phyloP scores from a whole-genome alignment of 2,113 vertebrate genomes.

The Dipodomys stephensi region DNA sequence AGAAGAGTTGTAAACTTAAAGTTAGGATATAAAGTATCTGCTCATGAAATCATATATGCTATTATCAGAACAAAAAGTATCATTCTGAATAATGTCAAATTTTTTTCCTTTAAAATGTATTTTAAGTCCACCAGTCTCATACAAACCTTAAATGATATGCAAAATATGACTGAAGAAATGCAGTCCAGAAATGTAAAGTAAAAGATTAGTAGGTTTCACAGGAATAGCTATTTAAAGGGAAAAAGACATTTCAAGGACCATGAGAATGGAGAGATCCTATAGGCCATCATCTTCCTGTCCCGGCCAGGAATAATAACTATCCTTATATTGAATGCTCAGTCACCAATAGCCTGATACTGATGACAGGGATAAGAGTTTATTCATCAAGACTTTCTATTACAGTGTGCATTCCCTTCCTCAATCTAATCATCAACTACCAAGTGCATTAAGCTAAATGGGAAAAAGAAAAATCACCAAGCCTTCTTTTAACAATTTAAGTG shows the following conservation, averaged over 20 bases:
- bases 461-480: constrained; percentile 22
- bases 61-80: background rate
- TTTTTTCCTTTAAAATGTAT: background rate
- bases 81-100: background rate
- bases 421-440: background rate
- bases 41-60: background rate
- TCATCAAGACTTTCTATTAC: background rate
- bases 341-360: background rate
- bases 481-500: constrained; percentile 8
- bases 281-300: fast-evolving
- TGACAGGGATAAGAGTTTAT: background rate
- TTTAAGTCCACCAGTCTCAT: background rate
- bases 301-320: background rate
- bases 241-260: background rate
- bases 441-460: background rate
- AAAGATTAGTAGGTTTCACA: background rate
- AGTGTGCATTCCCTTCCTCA: background rate
- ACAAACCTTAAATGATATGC: background rate
- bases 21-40: background rate
- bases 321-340: background rate
- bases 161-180: background rate
- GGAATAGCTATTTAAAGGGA: background rate
- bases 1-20: too few species aligned
- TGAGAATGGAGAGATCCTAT: background rate
- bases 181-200: background rate